Conservation (phyloP, 1,140 invertebrate species). For the Drosophila mayri region DNA sequence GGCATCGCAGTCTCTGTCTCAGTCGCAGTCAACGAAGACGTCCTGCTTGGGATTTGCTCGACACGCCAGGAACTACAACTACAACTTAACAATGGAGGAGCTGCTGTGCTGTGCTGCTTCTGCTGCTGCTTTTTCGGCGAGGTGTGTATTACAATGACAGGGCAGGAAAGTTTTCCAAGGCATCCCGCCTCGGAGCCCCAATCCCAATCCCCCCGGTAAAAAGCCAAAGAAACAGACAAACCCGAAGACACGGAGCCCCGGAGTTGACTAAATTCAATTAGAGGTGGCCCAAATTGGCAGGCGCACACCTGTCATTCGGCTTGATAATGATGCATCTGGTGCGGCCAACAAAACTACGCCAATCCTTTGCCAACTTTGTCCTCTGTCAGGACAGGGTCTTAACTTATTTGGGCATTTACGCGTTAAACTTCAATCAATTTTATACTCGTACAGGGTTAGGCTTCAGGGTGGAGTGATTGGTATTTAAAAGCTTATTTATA, state of each 20-base stretch:
- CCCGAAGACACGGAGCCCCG: constrained; percentile 38
- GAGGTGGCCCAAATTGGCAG: constrained; percentile 76
- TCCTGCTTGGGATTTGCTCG: constrained; percentile 74
- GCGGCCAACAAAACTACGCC: constrained; percentile 64
- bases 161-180: constrained; percentile 68
- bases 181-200: constrained; percentile 1
- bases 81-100: constrained; percentile 43
- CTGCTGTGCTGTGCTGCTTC: neutral
- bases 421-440: constrained; percentile 44
- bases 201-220: constrained; percentile 6
- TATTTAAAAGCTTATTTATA: neutral
- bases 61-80: constrained; percentile 64
- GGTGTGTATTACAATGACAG: constrained; percentile 82
- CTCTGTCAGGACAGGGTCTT: constrained; percentile 22
- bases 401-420: constrained; percentile 50
- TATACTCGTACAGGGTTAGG: constrained; percentile 22
- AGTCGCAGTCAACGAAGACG: constrained; percentile 42
- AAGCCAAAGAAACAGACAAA: constrained; percentile 40
- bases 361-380: constrained; percentile 71
- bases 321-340: constrained; percentile 82
- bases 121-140: constrained; percentile 34
- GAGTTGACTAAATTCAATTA: constrained; percentile 82
- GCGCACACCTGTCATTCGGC: constrained; percentile 79
- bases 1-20: constrained; percentile 34
- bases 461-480: constrained; percentile 13